Conservation (phyloP, 2,797 vertebrate species). For the Siniperca obscura region DNA sequence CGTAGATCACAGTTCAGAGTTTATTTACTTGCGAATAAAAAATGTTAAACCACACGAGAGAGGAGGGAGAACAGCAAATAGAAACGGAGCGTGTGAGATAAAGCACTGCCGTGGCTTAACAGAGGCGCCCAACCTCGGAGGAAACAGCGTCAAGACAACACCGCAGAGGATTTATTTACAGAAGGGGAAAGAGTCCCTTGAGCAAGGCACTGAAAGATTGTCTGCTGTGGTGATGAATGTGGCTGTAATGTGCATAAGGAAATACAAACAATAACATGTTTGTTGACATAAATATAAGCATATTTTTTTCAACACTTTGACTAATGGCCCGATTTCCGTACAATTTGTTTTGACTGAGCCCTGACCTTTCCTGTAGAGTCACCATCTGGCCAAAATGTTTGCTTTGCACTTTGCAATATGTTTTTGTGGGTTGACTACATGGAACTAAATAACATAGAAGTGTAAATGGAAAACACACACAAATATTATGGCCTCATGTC, state of each 20-base stretch:
- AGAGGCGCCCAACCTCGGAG: conserved; percentile 28
- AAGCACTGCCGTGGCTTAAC: conserved; percentile 11
- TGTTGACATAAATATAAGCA: background rate
- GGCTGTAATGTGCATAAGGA: background rate
- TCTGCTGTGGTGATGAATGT: background rate
- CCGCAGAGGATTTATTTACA: conserved; percentile 17
- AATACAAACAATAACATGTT: too few species aligned
- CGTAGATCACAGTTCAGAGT: conserved; percentile 48
- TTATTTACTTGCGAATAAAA: conserved; percentile 39
- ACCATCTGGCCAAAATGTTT: background rate
- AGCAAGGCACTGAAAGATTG: background rate
- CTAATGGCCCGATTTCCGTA: background rate
- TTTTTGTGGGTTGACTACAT: background rate
- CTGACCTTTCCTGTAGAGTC: background rate
- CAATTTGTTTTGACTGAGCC: background rate
- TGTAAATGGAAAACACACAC: background rate
- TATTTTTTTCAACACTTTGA: background rate
- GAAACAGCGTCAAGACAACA: conserved; percentile 17
- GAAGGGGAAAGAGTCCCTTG: background rate
- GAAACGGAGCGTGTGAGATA: conserved; percentile 24
- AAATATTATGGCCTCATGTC: background rate
- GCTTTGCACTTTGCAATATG: background rate
- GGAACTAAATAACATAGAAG: background rate
- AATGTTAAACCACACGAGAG: background rate
- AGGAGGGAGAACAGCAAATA: conserved; percentile 8